Evolutionary conservation across 2,888 invertebrate genomes (phyloP).

Genomic region (Limnephilus auricula): DNA sequence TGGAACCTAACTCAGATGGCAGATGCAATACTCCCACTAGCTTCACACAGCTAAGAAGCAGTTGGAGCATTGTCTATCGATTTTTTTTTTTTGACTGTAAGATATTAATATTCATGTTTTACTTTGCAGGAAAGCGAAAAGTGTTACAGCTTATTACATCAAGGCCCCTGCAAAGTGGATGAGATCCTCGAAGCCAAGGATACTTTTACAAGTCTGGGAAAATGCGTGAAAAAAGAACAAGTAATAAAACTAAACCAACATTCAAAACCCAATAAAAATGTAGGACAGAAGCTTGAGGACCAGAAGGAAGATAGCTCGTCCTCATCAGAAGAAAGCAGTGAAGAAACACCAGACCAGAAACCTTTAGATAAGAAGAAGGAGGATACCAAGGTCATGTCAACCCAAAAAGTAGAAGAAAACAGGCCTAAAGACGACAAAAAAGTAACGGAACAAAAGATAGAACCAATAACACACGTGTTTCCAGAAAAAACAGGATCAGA

Average conservation of each 20-base stretch:
- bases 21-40: too few relatives aligned
- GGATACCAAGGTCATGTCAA: not conserved
- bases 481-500: not conserved
- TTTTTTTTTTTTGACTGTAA: not conserved
- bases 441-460: not conserved
- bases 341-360: not conserved
- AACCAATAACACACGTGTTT: not conserved
- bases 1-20: too few relatives aligned
- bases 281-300: not conserved
- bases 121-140: not conserved
- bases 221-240: not conserved
- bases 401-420: not conserved
- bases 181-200: not conserved
- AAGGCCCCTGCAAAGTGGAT: not conserved
- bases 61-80: not conserved
- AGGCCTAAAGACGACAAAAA: not conserved
- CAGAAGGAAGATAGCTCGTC: not conserved
- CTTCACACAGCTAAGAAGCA: too few relatives aligned
- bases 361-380: not conserved
- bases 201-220: not conserved
- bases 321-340: not conserved
- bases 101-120: not conserved
- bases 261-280: not conserved
- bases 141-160: not conserved
- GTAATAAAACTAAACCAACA: not conserved